A percentile compares a stretch with the other conserved stretches of the same genome.
Conservation (phyloP, 2,888 invertebrate genomes). For the Sesia apiformis region DNA sequence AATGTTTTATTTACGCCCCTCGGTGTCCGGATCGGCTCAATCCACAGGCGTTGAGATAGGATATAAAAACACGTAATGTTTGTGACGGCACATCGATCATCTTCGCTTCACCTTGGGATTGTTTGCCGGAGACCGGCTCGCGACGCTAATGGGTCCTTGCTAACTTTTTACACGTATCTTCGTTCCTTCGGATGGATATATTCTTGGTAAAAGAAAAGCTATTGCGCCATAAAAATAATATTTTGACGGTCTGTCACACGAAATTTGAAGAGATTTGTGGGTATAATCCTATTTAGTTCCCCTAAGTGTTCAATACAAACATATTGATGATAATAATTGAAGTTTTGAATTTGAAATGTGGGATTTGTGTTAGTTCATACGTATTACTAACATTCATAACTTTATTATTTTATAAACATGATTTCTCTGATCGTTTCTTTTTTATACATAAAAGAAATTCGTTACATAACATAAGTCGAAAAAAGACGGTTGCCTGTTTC, state of each 20-base stretch:
- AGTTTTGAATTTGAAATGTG: too few relatives aligned
- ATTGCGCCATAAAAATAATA: not conserved
- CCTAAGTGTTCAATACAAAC: too few relatives aligned
- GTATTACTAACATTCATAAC: too few relatives aligned
- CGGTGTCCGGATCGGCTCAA: not conserved
- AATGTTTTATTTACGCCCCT: too few relatives aligned
- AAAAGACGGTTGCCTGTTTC: too few relatives aligned
- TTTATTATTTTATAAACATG: too few relatives aligned
- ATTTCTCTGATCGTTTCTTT: too few relatives aligned
- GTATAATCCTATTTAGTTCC: too few relatives aligned
- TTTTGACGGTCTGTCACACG: not conserved
- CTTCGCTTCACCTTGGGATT: slow-evolving; percentile 23
- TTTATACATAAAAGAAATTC: too few relatives aligned
- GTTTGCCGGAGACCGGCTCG: slow-evolving; percentile 13
- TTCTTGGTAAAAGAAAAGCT: not conserved
- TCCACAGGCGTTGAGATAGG: not conserved
- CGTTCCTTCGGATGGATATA: not conserved
- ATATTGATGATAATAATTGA: too few relatives aligned
- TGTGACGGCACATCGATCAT: slow-evolving; percentile 34
- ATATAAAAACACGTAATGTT: slow-evolving; percentile 6
- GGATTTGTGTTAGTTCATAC: too few relatives aligned
- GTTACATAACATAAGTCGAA: too few relatives aligned
- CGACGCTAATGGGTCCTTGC: not conserved
- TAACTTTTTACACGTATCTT: not conserved
- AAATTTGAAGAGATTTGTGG: not conserved